Evolutionary conservation across 1,140 invertebrate species (phyloP), one percentile per base, ranked within the genome.

Genomic region (Eufriesea mexicana): DNA sequence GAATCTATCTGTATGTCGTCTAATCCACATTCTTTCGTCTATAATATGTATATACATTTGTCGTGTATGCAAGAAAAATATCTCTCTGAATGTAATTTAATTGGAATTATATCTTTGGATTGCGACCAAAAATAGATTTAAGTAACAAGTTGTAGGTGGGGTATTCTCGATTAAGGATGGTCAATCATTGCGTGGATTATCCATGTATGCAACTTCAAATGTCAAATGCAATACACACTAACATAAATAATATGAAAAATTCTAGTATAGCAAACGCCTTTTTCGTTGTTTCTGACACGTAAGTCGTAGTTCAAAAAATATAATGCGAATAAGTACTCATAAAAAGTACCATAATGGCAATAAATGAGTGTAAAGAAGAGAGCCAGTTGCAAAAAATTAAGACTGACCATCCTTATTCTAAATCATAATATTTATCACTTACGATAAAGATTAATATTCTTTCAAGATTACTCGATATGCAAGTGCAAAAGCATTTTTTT

Each of bases 11-110:
- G 51, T 82, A 45, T 42, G 70, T 83, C 61, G 79, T 49, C 72
- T 79, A 84, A 89, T 80, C 75, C 73, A 87, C 84, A 86, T 71
- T 86, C 49, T 66, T 74, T 71, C 54, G 10, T n/a, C 51, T 70
- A 66, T 66, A 70, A 55, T 73, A 28, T 49, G 18, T 85, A 78
- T 78, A 57, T 78, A 77, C 89, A 91, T 87, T 87, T 91, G 87
- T 91, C 88, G 83, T 84, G 84, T 84, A 90, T 87, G 86, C 90
- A 85, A 89, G 85, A 91, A 90, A 89, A 90, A 91, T 88, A 87
- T 90, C 67, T 86, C 85, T 90, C 76, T 86, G 70, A 86, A 87
- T 87, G 77, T 86, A 68, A 84, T 82, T 88, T 64, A 86, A 86
- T 90, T 84, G 73, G 82, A 85, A 84, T 88, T 84, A 57, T 82